These are phyloP conservation scores for Crocidura indochinensis DNA, from an alignment of 2,797 vertebrate genomes.

Conservation along the genomic window DNA sequence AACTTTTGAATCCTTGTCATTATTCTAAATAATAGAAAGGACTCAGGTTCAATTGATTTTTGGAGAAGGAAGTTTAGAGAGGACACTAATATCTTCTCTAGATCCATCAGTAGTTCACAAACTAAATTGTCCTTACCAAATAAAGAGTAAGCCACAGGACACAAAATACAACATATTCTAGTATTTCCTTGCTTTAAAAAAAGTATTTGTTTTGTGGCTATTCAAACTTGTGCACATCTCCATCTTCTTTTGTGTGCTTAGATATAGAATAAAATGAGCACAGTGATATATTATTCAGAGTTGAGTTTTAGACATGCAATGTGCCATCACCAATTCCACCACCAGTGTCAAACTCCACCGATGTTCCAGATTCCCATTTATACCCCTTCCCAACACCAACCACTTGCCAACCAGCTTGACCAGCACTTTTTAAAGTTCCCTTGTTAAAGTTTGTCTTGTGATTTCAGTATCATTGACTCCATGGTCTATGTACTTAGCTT, in stretches of 20 bases:
- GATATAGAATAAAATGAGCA: constrained; percentile 72
- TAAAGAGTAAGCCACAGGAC: constrained; percentile 59
- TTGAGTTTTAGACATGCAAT: too few relatives aligned
- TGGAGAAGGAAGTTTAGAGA: constrained; percentile 10
- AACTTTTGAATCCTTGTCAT: neutral
- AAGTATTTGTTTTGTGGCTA: constrained; percentile 82
- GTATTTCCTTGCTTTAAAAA: constrained; percentile 63
- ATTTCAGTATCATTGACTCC: too few relatives aligned
- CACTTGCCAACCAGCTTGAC: too few relatives aligned
- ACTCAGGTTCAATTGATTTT: constrained; percentile 38
- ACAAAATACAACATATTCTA: constrained; percentile 57
- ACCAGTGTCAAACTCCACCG: too few relatives aligned
- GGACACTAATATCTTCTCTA: neutral
- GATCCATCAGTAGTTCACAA: constrained; percentile 13
- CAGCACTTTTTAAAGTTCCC: too few relatives aligned
- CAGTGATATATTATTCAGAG: too few relatives aligned
- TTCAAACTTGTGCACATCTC: constrained; percentile 70
- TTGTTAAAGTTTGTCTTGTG: too few relatives aligned
- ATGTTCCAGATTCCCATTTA: too few relatives aligned
- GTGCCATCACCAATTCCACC: too few relatives aligned
- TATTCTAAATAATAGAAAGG: constrained; percentile 14
- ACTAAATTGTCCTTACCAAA: constrained; percentile 51
- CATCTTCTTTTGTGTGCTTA: constrained; percentile 60
- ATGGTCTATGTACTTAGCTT: too few relatives aligned
- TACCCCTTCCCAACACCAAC: too few relatives aligned